Percentiles rank a stretch among this genome's conserved stretches.
Evolutionary conservation across 1,140 invertebrate genomes (phyloP).

Genomic region (Brachionus manjavacas): DNA sequence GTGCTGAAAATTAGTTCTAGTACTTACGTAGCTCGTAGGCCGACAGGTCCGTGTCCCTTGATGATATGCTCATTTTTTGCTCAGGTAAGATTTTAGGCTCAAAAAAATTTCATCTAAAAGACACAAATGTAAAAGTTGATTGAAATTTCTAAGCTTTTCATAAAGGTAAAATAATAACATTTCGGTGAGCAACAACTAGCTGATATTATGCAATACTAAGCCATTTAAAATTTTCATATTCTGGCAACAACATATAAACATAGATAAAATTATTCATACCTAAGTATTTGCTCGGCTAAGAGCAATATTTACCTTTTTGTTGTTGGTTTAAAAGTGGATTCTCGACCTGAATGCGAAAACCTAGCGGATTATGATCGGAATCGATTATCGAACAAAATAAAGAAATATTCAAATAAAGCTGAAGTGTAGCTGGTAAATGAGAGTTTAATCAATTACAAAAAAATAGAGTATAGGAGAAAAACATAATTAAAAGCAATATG

Average conservation of each 20-base stretch:
- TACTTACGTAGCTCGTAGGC: slow-evolving; percentile 8
- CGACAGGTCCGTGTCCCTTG: background rate
- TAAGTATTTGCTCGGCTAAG: background rate
- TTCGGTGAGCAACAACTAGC: background rate
- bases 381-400: background rate
- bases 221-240: background rate
- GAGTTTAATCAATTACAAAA: background rate
- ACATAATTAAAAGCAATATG: background rate
- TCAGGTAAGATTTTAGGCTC: background rate
- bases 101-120: background rate
- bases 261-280: slow-evolving; percentile 1
- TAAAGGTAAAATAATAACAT: slow-evolving; percentile 1
- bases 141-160: background rate
- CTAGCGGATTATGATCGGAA: background rate
- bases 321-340: background rate
- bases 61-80: background rate
- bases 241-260: background rate
- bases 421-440: background rate
- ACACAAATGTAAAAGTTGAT: background rate
- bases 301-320: slow-evolving; percentile 4
- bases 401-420: background rate
- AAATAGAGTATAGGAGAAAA: background rate
- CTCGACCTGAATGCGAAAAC: background rate
- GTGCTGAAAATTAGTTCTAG: background rate
- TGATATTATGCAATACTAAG: background rate